Evolutionary conservation across 2,797 vertebrate species (phyloP).

Genomic region (Margarornis squamiger): DNA sequence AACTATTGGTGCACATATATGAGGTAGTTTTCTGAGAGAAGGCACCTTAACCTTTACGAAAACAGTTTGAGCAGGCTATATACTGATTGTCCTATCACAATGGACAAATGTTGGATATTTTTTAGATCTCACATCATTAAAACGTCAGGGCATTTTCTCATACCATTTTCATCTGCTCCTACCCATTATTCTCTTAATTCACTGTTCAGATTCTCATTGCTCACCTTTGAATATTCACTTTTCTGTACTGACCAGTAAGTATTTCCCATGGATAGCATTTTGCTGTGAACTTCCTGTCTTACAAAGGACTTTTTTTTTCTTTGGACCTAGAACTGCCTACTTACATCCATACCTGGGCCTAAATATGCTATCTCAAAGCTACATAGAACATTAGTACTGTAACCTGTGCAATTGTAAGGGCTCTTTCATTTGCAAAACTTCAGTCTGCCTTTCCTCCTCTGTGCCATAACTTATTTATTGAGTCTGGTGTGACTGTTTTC

Average conservation of each 20-base stretch:
- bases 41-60: neutral
- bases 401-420: neutral
- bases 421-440: neutral
- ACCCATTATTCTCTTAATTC: neutral
- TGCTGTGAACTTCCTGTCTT: neutral
- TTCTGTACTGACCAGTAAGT: neutral
- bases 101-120: neutral
- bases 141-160: neutral
- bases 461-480: neutral
- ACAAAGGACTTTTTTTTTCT: neutral
- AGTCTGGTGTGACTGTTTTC: neutral
- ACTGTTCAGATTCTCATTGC: neutral
- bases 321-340: neutral
- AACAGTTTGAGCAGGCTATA: neutral
- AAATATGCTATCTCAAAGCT: neutral
- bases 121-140: neutral
- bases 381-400: neutral
- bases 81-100: neutral
- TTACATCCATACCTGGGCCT: fast-evolving
- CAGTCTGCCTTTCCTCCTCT: neutral
- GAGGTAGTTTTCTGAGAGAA: neutral
- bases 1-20: neutral
- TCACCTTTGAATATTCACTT: neutral
- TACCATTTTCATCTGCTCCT: neutral
- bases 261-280: neutral